Percentiles rank a stretch among this genome's conserved stretches.
Conservation (phyloP, 2,797 vertebrate genomes). For the Acestrorhynchus altus region DNA sequence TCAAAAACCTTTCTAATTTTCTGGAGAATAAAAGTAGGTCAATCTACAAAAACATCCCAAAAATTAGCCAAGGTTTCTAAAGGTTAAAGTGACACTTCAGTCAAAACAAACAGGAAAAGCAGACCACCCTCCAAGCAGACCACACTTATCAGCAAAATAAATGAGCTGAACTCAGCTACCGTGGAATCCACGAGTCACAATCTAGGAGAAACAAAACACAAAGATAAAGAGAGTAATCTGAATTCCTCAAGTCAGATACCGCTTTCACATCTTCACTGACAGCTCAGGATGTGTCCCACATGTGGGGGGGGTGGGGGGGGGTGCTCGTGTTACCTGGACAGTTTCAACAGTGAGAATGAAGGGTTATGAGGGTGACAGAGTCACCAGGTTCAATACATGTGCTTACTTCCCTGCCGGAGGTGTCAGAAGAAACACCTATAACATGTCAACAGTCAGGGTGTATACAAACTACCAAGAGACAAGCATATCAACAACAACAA, state of each 20-base stretch:
- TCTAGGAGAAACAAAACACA: too few species aligned
- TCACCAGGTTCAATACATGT: background rate
- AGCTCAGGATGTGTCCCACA: background rate
- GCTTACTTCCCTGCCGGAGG: background rate
- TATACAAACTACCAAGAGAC: background rate
- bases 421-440: constrained; percentile 24
- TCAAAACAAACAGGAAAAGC: background rate
- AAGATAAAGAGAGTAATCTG: background rate
- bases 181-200: background rate
- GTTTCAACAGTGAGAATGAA: constrained; percentile 5
- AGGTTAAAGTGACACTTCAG: too few species aligned
- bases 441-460: constrained; percentile 11
- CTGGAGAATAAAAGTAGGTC: too few species aligned
- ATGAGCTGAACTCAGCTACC: background rate
- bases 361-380: constrained; percentile 1
- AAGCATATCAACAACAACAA: constrained; percentile 2
- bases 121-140: background rate
- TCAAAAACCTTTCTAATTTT: too few species aligned
- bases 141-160: background rate
- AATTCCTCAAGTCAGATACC: background rate
- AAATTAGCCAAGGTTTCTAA: too few species aligned
- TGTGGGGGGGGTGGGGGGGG: background rate
- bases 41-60: too few species aligned
- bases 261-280: background rate
- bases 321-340: constrained; percentile 10